These are phyloP conservation scores for Gymnothorax javanicus DNA, from an alignment of 2,797 vertebrate genomes.

Conservation along the genomic window DNA sequence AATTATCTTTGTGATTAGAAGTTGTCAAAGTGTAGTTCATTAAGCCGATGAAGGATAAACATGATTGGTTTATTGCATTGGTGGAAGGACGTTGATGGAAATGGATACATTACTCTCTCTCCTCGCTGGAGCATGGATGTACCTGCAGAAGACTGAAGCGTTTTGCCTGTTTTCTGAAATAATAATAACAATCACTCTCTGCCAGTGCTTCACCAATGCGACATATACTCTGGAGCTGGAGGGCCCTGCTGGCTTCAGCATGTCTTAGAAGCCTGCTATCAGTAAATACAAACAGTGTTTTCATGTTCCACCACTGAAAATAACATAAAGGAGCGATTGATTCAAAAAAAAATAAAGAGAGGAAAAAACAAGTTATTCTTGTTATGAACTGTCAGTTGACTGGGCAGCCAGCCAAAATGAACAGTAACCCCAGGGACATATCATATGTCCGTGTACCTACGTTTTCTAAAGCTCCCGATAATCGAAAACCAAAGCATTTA, in stretches of 20 bases:
- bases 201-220: slow-evolving; percentile 26
- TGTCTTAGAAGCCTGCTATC: slow-evolving; percentile 38
- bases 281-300: slow-evolving; percentile 41
- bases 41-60: slow-evolving; percentile 53
- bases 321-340: slow-evolving; percentile 62
- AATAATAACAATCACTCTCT: slow-evolving; percentile 45
- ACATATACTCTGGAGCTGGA: slow-evolving; percentile 41
- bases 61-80: slow-evolving; percentile 10
- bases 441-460: not conserved
- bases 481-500: not conserved
- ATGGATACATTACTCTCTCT: slow-evolving; percentile 18
- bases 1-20: slow-evolving; percentile 40
- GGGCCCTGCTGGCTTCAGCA: slow-evolving; percentile 13
- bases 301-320: slow-evolving; percentile 34
- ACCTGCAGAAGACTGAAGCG: slow-evolving; percentile 46
- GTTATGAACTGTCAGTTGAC: slow-evolving; percentile 48
- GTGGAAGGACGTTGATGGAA: not conserved
- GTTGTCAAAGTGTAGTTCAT: slow-evolving; percentile 47
- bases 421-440: slow-evolving; percentile 30
- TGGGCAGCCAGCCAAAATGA: slow-evolving; percentile 46
- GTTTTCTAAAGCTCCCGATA: slow-evolving; percentile 6
- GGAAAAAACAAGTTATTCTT: slow-evolving; percentile 56
- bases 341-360: slow-evolving; percentile 15
- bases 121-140: slow-evolving; percentile 31
- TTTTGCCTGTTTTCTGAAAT: slow-evolving; percentile 32